These are phyloP conservation scores for Panthera leo DNA, from an alignment of 2,113 vertebrate genomes.

Conservation along the genomic window DNA sequence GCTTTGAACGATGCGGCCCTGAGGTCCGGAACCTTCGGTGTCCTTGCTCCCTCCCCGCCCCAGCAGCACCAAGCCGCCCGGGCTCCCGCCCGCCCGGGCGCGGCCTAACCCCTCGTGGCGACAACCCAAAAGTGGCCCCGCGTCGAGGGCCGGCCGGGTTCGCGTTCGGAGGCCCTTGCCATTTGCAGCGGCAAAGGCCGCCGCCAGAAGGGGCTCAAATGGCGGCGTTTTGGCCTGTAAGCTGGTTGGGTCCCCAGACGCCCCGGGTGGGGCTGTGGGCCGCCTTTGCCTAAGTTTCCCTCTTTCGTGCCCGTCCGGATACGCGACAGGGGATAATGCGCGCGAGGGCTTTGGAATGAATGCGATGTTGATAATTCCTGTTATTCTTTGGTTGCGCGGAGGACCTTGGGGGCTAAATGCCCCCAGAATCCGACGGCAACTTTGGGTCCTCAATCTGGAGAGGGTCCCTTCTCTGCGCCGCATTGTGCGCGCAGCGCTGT, in stretches of 20 bases:
- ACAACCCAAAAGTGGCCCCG: neutral
- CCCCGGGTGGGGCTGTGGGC: fast-evolving
- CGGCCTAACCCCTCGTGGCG: neutral
- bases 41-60: neutral
- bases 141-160: neutral
- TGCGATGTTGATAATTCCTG: neutral
- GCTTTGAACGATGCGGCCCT: neutral
- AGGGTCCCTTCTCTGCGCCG: neutral
- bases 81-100: fast-evolving
- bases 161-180: neutral
- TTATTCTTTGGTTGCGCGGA: neutral
- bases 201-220: neutral
- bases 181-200: neutral
- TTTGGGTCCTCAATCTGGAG: neutral
- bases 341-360: neutral
- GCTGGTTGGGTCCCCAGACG: neutral
- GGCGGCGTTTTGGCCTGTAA: neutral
- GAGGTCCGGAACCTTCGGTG: neutral
- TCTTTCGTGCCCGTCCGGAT: no score
- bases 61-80: neutral
- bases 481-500: fast-evolving
- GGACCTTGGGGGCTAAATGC: neutral
- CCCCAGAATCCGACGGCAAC: neutral
- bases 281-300: neutral
- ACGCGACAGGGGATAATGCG: neutral